phyloP scores from a whole-genome alignment of 1,140 invertebrate species.

The Rhopalosiphum padi region DNA sequence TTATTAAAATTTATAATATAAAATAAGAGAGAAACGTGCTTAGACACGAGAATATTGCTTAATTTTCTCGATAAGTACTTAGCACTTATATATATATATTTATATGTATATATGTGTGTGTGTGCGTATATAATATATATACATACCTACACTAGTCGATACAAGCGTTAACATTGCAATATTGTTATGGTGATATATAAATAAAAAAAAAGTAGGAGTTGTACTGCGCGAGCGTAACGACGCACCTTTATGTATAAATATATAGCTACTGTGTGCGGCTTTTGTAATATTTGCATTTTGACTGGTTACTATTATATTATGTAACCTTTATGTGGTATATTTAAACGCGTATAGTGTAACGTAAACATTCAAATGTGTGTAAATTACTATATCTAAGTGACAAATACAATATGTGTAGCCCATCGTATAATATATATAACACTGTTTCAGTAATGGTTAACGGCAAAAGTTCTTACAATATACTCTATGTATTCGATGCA shows the following conservation, averaged over 20 bases:
- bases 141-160: not conserved
- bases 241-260: not conserved
- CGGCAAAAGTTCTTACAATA: not conserved
- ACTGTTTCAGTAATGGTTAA: not conserved
- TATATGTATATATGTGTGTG: no score
- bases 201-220: no score
- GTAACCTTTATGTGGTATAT: not conserved
- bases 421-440: not conserved
- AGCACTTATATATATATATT: not conserved
- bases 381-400: not conserved
- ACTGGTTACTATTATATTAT: constrained; percentile 7
- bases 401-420: not conserved
- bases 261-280: not conserved
- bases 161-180: not conserved
- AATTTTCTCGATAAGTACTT: not conserved
- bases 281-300: constrained; percentile 34
- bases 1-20: not conserved
- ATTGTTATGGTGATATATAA: no score
- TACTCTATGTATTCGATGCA: not conserved
- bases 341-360: not conserved
- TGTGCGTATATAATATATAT: no score
- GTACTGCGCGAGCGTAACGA: not conserved
- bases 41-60: not conserved
- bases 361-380: not conserved
- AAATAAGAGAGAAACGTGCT: not conserved